Conservation (phyloP, 2,797 vertebrate species). For the Enteromius anoplus region DNA sequence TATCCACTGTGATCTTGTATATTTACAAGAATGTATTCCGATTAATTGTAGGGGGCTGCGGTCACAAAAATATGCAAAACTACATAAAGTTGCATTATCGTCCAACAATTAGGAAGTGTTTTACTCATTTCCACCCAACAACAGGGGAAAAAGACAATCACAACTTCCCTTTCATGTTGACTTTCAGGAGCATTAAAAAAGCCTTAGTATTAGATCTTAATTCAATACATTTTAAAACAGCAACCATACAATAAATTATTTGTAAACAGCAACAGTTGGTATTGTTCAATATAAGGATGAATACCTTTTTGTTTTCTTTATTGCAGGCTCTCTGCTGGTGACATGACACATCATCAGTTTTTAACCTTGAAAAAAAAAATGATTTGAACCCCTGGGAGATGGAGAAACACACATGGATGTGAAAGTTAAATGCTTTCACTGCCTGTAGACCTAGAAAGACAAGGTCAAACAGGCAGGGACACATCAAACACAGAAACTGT, state of each 20-base stretch:
- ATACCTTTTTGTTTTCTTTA: background rate
- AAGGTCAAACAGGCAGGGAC: slow-evolving; percentile 65
- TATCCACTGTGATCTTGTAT: background rate
- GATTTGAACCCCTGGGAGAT: slow-evolving; percentile 6
- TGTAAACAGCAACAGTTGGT: background rate
- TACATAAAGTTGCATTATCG: background rate
- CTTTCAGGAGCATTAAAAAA: background rate
- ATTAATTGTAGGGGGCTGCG: background rate
- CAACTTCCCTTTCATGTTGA: background rate
- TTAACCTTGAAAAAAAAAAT: slow-evolving; percentile 9
- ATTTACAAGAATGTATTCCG: background rate
- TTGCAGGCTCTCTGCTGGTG: background rate
- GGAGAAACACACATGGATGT: slow-evolving; percentile 28
- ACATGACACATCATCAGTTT: slow-evolving; percentile 2
- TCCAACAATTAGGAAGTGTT: background rate
- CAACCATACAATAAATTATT: background rate
- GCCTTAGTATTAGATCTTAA: background rate
- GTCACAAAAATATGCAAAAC: background rate
- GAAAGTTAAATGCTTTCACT: slow-evolving; percentile 24
- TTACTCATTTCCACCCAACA: background rate
- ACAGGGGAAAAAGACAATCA: background rate
- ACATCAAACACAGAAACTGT: slow-evolving; percentile 49
- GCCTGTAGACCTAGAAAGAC: slow-evolving; percentile 32
- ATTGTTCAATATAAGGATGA: background rate
- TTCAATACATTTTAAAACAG: background rate